These are phyloP conservation scores for Chrysotoxum bicinctum DNA, from an alignment of 2,888 invertebrate species.

Conservation along the genomic window DNA sequence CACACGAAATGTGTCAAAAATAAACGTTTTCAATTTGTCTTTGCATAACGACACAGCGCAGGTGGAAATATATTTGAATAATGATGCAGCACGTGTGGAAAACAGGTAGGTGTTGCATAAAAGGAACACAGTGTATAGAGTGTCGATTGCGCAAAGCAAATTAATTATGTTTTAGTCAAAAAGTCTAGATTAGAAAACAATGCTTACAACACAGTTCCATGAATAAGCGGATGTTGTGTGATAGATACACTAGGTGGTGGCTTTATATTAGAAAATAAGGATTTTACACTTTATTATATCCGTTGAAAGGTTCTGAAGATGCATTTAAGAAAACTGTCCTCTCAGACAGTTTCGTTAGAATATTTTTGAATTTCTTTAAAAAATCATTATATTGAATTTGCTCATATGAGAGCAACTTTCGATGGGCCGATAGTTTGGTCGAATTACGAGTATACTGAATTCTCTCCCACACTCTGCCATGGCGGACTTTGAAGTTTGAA, in stretches of 20 bases:
- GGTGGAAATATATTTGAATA: conserved; percentile 27
- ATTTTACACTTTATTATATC: too few species aligned
- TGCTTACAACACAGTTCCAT: background rate
- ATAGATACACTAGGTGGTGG: background rate
- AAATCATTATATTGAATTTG: too few species aligned
- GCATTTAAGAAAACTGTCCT: too few species aligned
- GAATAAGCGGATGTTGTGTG: background rate
- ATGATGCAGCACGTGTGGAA: conserved; percentile 29
- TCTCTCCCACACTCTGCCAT: too few species aligned
- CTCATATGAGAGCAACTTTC: too few species aligned
- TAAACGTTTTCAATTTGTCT: conserved; percentile 21
- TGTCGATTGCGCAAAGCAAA: background rate
- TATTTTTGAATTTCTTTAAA: too few species aligned
- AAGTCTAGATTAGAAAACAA: background rate
- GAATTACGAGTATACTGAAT: too few species aligned
- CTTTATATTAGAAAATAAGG: too few species aligned
- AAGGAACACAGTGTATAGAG: background rate
- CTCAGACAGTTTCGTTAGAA: too few species aligned
- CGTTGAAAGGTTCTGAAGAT: too few species aligned
- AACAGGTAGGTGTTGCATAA: conserved; percentile 34
- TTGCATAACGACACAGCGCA: conserved; percentile 29
- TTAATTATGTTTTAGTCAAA: background rate
- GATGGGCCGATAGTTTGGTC: too few species aligned
- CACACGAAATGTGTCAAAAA: background rate
- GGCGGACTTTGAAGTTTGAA: too few species aligned